Base-by-base conservation (phyloP, 2,113 vertebrate species). In the Panthera uncia region DNA sequence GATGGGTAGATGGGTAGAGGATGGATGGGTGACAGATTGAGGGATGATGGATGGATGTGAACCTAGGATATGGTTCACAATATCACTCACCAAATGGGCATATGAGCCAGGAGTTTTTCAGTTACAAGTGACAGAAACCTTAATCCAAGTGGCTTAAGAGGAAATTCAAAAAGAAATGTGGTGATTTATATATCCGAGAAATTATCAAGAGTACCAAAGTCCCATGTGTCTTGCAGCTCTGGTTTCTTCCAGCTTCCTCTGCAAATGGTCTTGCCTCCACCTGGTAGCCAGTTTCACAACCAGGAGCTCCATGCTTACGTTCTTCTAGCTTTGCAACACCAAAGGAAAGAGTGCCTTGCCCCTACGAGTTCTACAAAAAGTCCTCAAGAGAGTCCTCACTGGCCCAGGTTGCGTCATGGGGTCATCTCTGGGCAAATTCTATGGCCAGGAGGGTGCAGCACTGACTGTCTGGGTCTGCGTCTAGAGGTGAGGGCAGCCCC, bases 71-170 rank as follows among this genome's bases (percentile, higher is more conserved):
- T 74, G 4, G 76, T 73, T 89, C 36, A 85, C 19, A 74, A 21
- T 14, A 80, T 69, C 23, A 66, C 19, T 89, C 33, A 86, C 21
- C 81, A 91, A 2, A 10, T 95, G 69, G 41, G 16, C 36, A 38
- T 66, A 74, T 76, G 14, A 93, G 12, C 31, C 36, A 93, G n/a
- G 9, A 61, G 27, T 4, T 83, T 81, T 94, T 69, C 50, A 94
- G 29, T 27, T 66, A 38, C 14, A 96, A 95, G 50, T 73, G 69
- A 81, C n/a, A 94, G 31, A 96, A 91, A 61, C 23, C 36, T 91
- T 71, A 80, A 84, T 85, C 45, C 78, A 89, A 87, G 25, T 69
- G 27, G 4, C 10, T 76, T 74, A 66, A 68, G n/a, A 45, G 38
- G 18, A 9, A 38, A 85, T 89, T 76, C 31, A 2, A 23, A 76